Conservation (phyloP, 2,113 vertebrate species). For the Pelusios castaneus region DNA sequence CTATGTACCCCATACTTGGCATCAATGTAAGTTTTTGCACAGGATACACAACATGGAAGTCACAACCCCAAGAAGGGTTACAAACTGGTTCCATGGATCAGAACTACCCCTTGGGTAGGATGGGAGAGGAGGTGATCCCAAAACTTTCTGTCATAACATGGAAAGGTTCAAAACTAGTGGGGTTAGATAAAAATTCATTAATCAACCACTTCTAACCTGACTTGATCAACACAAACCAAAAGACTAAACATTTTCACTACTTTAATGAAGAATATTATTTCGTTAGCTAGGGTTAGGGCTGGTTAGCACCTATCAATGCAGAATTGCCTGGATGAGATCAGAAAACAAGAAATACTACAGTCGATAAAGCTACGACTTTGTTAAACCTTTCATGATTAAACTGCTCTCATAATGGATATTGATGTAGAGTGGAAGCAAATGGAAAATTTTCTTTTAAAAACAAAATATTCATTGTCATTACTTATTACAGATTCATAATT, state of each 20-base stretch:
- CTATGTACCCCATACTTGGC: neutral
- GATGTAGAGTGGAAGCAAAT: neutral
- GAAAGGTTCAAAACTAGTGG: neutral
- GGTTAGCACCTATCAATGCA: neutral
- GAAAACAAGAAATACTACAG: neutral
- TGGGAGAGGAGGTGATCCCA: rapidly evolving
- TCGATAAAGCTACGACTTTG: neutral
- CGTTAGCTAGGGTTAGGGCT: neutral
- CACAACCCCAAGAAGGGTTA: neutral
- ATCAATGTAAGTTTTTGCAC: neutral
- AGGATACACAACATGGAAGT: neutral
- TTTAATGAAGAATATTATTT: too few species aligned
- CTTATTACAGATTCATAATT: neutral
- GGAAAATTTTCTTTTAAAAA: neutral
- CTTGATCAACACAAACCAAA: rapidly evolving
- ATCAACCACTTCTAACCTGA: neutral
- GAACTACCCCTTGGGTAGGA: neutral
- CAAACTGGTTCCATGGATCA: neutral
- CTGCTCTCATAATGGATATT: neutral
- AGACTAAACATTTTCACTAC: neutral
- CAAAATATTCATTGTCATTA: neutral
- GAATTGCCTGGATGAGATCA: neutral
- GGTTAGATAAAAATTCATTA: neutral
- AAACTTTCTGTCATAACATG: neutral
- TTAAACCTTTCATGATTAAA: neutral